Evolutionary conservation across 2,113 vertebrate species (phyloP).

Genomic region (Pomatostomus ruficeps): DNA sequence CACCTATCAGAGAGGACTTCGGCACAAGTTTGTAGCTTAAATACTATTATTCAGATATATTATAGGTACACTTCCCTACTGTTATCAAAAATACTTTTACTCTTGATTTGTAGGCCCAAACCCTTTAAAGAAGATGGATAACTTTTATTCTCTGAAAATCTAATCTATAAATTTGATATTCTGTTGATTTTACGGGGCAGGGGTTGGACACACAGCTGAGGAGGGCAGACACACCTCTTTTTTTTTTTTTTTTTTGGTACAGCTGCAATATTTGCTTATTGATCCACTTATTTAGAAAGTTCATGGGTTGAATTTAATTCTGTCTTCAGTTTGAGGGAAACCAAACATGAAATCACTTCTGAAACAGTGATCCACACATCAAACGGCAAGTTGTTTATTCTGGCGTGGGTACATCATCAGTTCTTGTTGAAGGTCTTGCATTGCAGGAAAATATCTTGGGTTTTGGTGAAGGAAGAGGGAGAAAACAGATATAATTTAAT

Average conservation of each 20-base stretch:
- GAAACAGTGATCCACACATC: no score
- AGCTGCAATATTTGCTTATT: background rate
- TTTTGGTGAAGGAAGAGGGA: background rate
- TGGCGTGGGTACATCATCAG: background rate
- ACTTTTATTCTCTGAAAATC: background rate
- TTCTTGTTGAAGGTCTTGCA: background rate
- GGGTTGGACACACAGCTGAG: background rate
- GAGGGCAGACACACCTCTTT: background rate
- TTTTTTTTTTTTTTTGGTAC: background rate
- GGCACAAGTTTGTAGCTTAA: background rate
- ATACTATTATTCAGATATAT: background rate
- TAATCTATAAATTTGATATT: background rate
- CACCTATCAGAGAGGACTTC: background rate
- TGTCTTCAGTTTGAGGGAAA: background rate
- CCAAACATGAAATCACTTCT: no score
- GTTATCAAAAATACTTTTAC: background rate
- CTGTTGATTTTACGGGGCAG: background rate
- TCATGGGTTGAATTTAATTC: background rate
- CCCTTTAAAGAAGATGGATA: background rate
- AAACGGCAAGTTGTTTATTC: background rate
- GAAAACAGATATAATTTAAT: background rate
- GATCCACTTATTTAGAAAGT: background rate
- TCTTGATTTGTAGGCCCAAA: background rate
- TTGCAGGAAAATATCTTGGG: background rate
- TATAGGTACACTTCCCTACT: background rate